Conservation (phyloP, 2,113 vertebrate species). For the Gopherus flavomarginatus region DNA sequence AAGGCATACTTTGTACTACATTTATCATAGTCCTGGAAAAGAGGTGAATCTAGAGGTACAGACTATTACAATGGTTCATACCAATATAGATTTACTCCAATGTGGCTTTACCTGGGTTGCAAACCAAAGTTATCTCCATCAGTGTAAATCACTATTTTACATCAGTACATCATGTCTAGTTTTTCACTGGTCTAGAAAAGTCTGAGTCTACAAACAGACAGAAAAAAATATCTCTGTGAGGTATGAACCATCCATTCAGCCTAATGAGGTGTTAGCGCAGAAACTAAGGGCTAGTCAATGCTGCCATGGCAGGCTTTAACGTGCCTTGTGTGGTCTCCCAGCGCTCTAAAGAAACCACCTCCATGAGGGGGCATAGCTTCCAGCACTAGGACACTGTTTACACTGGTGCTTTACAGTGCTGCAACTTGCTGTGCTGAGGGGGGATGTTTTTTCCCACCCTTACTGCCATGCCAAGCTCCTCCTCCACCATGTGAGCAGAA, state of each 20-base stretch:
- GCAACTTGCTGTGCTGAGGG: too few species aligned
- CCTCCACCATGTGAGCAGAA: neutral
- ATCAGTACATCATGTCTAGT: neutral
- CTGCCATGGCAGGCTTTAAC: too few species aligned
- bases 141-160: neutral
- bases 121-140: neutral
- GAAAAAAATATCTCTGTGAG: neutral
- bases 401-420: too few species aligned
- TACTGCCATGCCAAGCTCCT: neutral
- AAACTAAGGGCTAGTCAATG: neutral
- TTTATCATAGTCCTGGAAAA: neutral
- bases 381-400: too few species aligned
- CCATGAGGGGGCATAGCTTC: too few species aligned
- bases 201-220: neutral
- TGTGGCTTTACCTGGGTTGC: neutral
- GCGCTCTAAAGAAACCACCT: too few species aligned
- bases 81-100: neutral
- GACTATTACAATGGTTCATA: neutral
- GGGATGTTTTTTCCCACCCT: neutral
- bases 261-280: neutral
- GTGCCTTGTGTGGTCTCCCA: too few species aligned
- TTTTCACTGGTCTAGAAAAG: too few species aligned
- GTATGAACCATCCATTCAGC: neutral
- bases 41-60: neutral
- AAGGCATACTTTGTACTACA: neutral